Evolutionary conservation across 2,113 vertebrate species (phyloP).

Genomic region (Dendrocopos noguchii): DNA sequence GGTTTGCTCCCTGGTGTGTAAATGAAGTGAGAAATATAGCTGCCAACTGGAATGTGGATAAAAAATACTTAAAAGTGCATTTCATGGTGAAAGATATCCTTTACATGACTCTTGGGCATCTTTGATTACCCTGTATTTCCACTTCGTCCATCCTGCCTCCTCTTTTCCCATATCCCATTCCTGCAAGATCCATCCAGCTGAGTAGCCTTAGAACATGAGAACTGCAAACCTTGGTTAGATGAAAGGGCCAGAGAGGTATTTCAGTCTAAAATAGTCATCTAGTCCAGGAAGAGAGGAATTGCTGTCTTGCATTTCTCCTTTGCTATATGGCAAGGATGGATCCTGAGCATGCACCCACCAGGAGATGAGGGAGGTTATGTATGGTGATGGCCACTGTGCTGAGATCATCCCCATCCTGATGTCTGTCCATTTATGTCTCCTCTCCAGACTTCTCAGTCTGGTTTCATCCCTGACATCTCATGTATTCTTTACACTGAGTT

Average conservation of each 20-base stretch:
- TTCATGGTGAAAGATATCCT: neutral
- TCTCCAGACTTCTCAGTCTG: neutral
- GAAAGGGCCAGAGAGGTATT: neutral
- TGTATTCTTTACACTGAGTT: neutral
- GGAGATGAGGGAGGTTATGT: fast-evolving
- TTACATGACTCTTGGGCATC: neutral
- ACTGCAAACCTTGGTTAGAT: neutral
- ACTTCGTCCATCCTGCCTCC: neutral
- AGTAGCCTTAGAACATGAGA: neutral
- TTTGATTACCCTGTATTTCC: neutral
- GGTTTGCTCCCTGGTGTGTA: neutral
- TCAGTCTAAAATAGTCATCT: neutral
- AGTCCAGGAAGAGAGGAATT: neutral
- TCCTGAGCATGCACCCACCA: fast-evolving
- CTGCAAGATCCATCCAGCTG: neutral
- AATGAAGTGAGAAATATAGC: neutral
- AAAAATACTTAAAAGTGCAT: neutral
- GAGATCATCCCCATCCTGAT: neutral
- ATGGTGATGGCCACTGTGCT: neutral
- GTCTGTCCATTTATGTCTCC: neutral
- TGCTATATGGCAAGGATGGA: neutral
- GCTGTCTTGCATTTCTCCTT: neutral
- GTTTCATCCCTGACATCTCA: neutral
- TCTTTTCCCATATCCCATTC: neutral
- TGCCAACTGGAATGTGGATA: neutral